Conservation (phyloP, 2,888 invertebrate species). For the Coelogynopora nodosa region DNA sequence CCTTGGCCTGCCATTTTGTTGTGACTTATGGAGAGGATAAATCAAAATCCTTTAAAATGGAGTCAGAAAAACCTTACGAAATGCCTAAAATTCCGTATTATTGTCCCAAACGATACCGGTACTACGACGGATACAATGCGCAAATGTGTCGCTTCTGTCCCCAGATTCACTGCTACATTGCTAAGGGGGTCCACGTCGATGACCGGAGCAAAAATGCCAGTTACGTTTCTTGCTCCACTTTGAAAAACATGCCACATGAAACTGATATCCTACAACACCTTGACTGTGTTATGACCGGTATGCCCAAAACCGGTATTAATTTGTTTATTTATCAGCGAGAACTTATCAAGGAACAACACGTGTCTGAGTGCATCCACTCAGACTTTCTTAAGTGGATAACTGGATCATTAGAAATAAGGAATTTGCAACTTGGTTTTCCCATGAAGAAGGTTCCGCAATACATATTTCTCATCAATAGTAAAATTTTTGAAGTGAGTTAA, state of each 20-base stretch:
- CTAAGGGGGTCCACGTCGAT: background rate
- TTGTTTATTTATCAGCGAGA: background rate
- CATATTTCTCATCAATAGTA: background rate
- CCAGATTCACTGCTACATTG: background rate
- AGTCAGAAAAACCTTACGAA: background rate
- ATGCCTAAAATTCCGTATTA: background rate
- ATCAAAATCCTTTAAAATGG: background rate
- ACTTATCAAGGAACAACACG: background rate
- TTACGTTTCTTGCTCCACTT: background rate
- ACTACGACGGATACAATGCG: background rate
- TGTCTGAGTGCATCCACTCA: background rate
- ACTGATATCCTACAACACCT: background rate
- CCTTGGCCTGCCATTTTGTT: background rate
- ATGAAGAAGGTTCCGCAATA: background rate
- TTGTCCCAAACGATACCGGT: background rate
- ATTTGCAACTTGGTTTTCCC: background rate
- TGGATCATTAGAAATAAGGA: background rate
- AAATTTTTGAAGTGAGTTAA: background rate
- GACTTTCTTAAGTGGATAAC: background rate
- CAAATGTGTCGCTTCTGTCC: background rate
- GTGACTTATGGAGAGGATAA: background rate
- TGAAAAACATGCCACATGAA: background rate
- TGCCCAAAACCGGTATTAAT: background rate
- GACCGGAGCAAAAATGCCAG: background rate
- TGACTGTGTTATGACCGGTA: background rate